A percentile compares a stretch with the other conserved stretches of the same genome.
Conservation (phyloP, 92 coral and sea anemone genomes). For the Porites divaricata region DNA sequence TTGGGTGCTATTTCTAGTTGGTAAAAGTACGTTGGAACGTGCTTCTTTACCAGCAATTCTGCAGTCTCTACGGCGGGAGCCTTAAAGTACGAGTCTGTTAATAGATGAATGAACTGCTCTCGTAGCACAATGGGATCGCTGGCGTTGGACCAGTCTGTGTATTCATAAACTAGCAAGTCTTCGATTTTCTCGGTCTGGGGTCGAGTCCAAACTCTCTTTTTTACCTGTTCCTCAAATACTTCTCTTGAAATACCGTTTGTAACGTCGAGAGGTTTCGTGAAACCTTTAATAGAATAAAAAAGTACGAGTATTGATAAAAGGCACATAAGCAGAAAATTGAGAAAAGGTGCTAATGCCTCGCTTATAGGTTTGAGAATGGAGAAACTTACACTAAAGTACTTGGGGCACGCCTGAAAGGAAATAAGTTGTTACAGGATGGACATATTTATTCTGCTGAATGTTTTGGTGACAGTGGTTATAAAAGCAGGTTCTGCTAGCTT, state of each 20-base stretch:
- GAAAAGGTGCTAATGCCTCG: too few species aligned
- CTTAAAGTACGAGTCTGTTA: slow-evolving; percentile 61
- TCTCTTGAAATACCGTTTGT: slow-evolving; percentile 45
- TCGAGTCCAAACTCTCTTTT: slow-evolving; percentile 55
- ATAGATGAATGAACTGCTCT: slow-evolving; percentile 50
- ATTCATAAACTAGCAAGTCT: slow-evolving; percentile 48
- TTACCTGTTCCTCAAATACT: slow-evolving; percentile 25
- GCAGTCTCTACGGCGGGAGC: slow-evolving; percentile 70
- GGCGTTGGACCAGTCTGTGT: slow-evolving; percentile 66
- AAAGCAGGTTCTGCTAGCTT: too few species aligned
- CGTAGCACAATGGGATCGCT: slow-evolving; percentile 48
- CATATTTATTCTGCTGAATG: too few species aligned
- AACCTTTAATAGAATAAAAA: background rate
- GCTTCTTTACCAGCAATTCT: slow-evolving; percentile 52
- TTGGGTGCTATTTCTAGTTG: slow-evolving; percentile 49
- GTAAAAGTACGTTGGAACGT: slow-evolving; percentile 56
- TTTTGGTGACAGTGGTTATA: too few species aligned
- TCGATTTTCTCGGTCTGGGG: slow-evolving; percentile 38
- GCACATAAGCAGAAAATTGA: too few species aligned
- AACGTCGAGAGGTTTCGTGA: slow-evolving; percentile 40
- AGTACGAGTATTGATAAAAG: too few species aligned
- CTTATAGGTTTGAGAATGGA: too few species aligned
- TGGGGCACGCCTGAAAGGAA: too few species aligned
- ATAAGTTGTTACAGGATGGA: too few species aligned
- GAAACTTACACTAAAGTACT: too few species aligned